Evolutionary conservation across 2,113 vertebrate species (phyloP).

Genomic region (Hirundichthys speculiger): DNA sequence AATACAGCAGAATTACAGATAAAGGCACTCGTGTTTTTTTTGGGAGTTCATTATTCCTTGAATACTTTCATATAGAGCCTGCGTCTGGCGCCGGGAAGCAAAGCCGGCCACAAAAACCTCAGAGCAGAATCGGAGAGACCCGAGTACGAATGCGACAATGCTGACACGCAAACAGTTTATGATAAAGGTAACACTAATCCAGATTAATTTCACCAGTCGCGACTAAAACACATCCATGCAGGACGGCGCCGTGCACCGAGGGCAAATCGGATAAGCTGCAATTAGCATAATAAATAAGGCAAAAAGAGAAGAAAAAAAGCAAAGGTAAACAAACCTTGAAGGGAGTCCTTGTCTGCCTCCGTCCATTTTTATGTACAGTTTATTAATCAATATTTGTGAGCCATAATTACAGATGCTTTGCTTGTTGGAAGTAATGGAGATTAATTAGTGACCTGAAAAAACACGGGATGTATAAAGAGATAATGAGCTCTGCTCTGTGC

Average conservation of each 20-base stretch:
- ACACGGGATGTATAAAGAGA: conserved; percentile 83
- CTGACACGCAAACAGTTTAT: conserved; percentile 1
- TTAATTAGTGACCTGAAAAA: conserved; percentile 94
- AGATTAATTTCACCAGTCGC: conserved; percentile 56
- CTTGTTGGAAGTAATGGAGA: conserved; percentile 89
- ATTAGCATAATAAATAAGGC: conserved; percentile 76
- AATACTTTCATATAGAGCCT: too few species aligned
- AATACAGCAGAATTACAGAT: too few species aligned
- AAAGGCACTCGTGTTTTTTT: background rate
- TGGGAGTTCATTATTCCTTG: background rate
- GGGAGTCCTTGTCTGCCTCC: conserved; percentile 77
- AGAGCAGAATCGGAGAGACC: background rate
- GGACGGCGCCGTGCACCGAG: conserved; percentile 56
- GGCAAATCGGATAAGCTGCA: conserved; percentile 71
- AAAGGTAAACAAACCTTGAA: conserved; percentile 78
- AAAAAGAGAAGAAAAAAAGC: conserved; percentile 63
- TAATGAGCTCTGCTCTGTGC: conserved; percentile 88
- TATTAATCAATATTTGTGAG: conserved; percentile 96
- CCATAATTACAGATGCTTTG: conserved; percentile 90
- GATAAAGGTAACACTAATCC: conserved; percentile 51
- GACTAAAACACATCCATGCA: conserved; percentile 36
- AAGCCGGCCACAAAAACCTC: background rate
- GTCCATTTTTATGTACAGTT: conserved; percentile 83
- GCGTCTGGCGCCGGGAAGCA: background rate
- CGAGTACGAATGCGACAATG: background rate